Conservation (phyloP, 2,797 vertebrate species). For the Lates japonicus region DNA sequence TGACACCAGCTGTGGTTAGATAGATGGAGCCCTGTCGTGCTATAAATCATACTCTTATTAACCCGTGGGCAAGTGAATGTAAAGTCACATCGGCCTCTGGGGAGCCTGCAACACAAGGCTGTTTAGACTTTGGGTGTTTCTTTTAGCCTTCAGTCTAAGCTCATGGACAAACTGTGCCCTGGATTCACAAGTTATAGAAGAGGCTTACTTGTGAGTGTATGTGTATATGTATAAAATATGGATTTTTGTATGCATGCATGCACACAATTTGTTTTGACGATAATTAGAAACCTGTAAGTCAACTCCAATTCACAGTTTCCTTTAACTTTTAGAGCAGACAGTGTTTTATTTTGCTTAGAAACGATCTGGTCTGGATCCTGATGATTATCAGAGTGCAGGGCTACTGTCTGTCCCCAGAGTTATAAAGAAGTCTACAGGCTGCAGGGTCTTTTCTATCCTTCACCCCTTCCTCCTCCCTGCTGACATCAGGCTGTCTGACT, state of each 20-base stretch:
- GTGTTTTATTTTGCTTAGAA: too few species aligned
- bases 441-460: too few species aligned
- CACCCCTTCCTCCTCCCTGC: too few species aligned
- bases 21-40: slow-evolving; percentile 59
- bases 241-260: not conserved
- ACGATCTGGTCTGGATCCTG: not conserved
- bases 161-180: slow-evolving; percentile 7
- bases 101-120: slow-evolving; percentile 53
- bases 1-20: slow-evolving; percentile 58
- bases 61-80: slow-evolving; percentile 66
- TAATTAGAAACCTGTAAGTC: not conserved
- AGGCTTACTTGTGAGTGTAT: not conserved
- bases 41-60: slow-evolving; percentile 78
- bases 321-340: too few species aligned
- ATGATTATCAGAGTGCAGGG: not conserved
- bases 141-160: slow-evolving; percentile 32
- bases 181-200: slow-evolving; percentile 23
- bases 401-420: too few species aligned
- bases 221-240: not conserved
- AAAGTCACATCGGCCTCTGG: slow-evolving; percentile 57
- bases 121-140: slow-evolving; percentile 35
- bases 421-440: too few species aligned
- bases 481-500: too few species aligned
- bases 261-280: not conserved
- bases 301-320: not conserved